Percentiles rank a stretch among this genome's conserved stretches.
These are phyloP conservation scores for Cheilosia urbana DNA, from an alignment of 2,888 invertebrate genomes.

Conservation along the genomic window DNA sequence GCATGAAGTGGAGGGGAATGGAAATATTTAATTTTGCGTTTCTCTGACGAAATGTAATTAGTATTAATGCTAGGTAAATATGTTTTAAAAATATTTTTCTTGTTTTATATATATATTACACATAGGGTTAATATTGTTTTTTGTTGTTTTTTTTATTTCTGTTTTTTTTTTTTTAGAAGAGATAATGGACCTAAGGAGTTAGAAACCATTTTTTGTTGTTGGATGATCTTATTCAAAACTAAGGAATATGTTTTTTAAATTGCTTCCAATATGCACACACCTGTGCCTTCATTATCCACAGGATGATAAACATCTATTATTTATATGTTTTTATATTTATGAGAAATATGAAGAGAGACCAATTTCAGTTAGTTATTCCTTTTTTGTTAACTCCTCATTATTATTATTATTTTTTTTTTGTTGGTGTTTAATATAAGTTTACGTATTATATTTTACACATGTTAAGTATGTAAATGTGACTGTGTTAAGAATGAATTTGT, in stretches of 20 bases:
- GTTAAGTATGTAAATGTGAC: slow-evolving; percentile 52
- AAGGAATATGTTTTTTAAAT: slow-evolving; percentile 69
- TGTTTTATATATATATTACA: slow-evolving; percentile 16
- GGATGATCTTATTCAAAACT: slow-evolving; percentile 33
- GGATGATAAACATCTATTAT: slow-evolving; percentile 62
- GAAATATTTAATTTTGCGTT: slow-evolving; percentile 20
- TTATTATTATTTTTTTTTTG: slow-evolving; percentile 23
- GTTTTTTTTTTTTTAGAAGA: slow-evolving; percentile 18
- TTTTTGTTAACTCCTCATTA: slow-evolving; percentile 58
- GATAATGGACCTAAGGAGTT: slow-evolving; percentile 47
- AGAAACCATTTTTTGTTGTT: slow-evolving; percentile 54
- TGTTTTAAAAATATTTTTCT: slow-evolving; percentile 14
- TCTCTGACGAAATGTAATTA: slow-evolving; percentile 7
- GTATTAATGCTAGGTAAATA: slow-evolving; percentile 23
- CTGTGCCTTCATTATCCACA: slow-evolving; percentile 65
- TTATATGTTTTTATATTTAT: slow-evolving; percentile 74
- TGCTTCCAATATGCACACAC: slow-evolving; percentile 77
- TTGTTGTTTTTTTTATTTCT: slow-evolving; percentile 27
- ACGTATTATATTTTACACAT: slow-evolving; percentile 73
- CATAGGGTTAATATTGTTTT: slow-evolving; percentile 8
- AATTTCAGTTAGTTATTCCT: slow-evolving; percentile 77
- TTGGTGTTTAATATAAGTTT: slow-evolving; percentile 68
- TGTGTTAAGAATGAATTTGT: slow-evolving; percentile 61
- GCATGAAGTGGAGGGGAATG: slow-evolving; percentile 40
- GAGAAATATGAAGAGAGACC: slow-evolving; percentile 78